Evolutionary conservation across 2,113 vertebrate genomes (phyloP), one percentile per base, ranked within the genome.

Genomic region (Pangasianodon gigas): DNA sequence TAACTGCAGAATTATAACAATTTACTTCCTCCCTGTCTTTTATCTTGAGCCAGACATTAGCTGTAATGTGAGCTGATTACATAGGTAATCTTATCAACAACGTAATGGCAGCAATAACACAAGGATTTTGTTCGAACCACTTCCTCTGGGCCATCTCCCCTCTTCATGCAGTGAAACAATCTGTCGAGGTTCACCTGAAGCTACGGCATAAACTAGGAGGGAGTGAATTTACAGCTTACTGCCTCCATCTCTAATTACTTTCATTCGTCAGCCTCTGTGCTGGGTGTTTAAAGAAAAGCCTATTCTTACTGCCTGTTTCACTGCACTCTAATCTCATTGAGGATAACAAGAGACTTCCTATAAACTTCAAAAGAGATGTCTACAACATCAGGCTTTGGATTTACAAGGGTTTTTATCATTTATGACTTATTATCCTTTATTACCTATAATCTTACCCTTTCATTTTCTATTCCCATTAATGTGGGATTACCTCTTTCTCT

Each of bases 21-120:
- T 7, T 51, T 67, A 8, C 62, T 71, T 44, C 26, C 51, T 32
- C n/a, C 19, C 58, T 29, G 83, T 48, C 21, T 41, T 84, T 58
- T 24, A 84, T 58, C 16, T 65, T 48, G 82, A 16, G 58, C 37
- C 58, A 67, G 26, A 67, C 44, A 3, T 51, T 84, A 32, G 51
- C 51, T 58, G 51, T 85, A 89, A 91, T 79, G 81, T 79, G 77
- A 90, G 88, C 88, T 86, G 82, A 91, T 93, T 75, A 90, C 51
- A 26, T 80, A 67, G 24, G 75, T 92, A 74, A 71, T 92, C 85
- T 91, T 67, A 84, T 92, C 87, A 89, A 82, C 51, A 81, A 48
- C 58, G 56, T 88, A 89, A 92, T 74, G 69, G 67, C 71, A 46
- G 88, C 69, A 84, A 87, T 92, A 88, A 71, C 90, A 87, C 86